Evolutionary conservation across 2,797 vertebrate species (phyloP).

Genomic region (Bovichtus diacanthus): DNA sequence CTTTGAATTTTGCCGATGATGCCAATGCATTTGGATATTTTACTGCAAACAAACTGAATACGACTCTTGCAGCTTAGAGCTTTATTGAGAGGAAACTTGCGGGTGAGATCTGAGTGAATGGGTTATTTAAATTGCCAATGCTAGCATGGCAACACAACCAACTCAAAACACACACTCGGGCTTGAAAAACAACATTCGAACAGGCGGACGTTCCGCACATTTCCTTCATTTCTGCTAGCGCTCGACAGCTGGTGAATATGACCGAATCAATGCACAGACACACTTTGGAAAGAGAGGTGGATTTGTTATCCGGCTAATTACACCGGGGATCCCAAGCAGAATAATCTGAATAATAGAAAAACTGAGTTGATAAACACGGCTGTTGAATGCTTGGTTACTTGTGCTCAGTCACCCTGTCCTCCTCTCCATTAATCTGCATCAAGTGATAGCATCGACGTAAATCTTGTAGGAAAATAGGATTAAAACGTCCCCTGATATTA

Average conservation of each 20-base stretch:
- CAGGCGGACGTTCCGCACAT: constrained; percentile 10
- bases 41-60: no score
- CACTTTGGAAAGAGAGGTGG: constrained; percentile 40
- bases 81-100: no score
- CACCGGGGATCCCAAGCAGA: constrained; percentile 61
- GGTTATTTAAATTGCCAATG: no score
- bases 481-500: constrained; percentile 37
- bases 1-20: no score
- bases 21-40: no score
- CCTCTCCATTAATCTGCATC: constrained; percentile 38
- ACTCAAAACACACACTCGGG: not conserved
- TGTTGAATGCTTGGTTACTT: constrained; percentile 49
- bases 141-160: no score
- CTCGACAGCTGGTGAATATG: constrained; percentile 41
- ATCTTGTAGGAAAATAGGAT: constrained; percentile 58
- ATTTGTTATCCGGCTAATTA: constrained; percentile 72
- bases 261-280: constrained; percentile 37
- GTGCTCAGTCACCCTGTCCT: constrained; percentile 29
- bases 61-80: no score
- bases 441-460: constrained; percentile 55
- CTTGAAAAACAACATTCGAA: constrained; percentile 16
- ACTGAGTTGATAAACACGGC: constrained; percentile 60
- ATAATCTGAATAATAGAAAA: constrained; percentile 73
- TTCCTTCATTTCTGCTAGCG: constrained; percentile 22
- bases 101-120: no score